Conservation (phyloP, 92 coral and sea anemone species). For the Heteractis magnifica region DNA sequence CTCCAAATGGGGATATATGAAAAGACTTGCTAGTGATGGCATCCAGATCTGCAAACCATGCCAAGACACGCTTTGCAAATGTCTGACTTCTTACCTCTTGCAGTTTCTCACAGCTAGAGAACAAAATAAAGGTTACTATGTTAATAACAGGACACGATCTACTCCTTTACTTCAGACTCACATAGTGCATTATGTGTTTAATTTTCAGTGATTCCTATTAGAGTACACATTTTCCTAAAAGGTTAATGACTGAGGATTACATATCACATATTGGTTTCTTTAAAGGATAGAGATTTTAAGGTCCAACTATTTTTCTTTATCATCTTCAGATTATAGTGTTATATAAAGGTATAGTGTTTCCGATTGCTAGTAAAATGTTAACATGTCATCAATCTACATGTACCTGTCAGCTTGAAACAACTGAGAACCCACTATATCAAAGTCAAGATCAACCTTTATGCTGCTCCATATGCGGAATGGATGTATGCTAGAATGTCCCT, state of each 20-base stretch:
- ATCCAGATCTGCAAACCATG: slow-evolving; percentile 34
- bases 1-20: slow-evolving; percentile 50
- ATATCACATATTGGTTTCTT: too few relatives aligned
- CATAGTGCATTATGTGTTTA: too few relatives aligned
- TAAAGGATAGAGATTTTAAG: too few relatives aligned
- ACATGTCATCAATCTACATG: too few relatives aligned
- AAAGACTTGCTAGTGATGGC: slow-evolving; percentile 16
- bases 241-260: too few relatives aligned
- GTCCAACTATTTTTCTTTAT: too few relatives aligned
- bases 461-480: slow-evolving; percentile 52
- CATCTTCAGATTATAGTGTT: too few relatives aligned
- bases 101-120: slow-evolving; percentile 32
- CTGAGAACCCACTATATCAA: slow-evolving; percentile 13
- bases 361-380: too few relatives aligned
- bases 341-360: too few relatives aligned
- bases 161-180: too few relatives aligned
- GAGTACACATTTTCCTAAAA: too few relatives aligned
- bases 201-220: too few relatives aligned
- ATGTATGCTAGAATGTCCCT: slow-evolving; percentile 22
- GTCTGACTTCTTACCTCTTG: slow-evolving; percentile 19
- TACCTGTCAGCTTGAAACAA: slow-evolving; percentile 54
- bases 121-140: background rate
- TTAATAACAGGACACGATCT: background rate
- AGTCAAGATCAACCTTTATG: slow-evolving; percentile 38
- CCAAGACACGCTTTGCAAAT: slow-evolving; percentile 19